phyloP scores from a whole-genome alignment of 2,113 vertebrate species.

The Ranitomeya variabilis region DNA sequence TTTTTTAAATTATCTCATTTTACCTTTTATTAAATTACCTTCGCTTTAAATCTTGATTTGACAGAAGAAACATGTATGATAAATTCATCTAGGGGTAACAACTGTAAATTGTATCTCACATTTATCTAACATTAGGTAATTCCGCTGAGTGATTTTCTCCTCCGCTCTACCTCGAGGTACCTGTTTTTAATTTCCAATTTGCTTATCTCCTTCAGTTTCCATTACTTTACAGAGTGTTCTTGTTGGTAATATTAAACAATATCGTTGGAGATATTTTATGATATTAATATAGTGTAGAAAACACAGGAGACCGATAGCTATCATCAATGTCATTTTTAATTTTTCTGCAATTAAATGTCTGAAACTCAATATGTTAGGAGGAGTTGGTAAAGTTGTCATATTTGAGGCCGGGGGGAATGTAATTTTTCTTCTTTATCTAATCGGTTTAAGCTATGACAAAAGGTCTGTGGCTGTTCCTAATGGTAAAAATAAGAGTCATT shows the following conservation, averaged over 20 bases:
- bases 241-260: constrained; percentile 35
- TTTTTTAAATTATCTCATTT: background rate
- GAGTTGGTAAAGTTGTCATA: background rate
- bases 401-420: constrained; percentile 9
- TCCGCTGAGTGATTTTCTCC: background rate
- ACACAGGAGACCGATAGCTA: constrained; percentile 4
- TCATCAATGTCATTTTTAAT: constrained; percentile 47
- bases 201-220: constrained; percentile 42
- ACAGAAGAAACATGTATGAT: background rate
- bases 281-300: constrained; percentile 14
- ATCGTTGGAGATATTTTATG: constrained; percentile 37
- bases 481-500: constrained; percentile 6
- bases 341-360: constrained; percentile 32
- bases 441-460: background rate
- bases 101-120: constrained; percentile 21
- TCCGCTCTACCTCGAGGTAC: background rate
- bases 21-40: background rate
- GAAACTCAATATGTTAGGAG: constrained; percentile 45
- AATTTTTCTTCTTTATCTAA: constrained; percentile 39
- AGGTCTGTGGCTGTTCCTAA: background rate
- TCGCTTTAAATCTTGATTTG: background rate
- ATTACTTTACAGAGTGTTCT: constrained; percentile 12
- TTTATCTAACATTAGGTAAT: constrained; percentile 34
- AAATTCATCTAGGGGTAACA: background rate
- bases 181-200: constrained; percentile 52